Conservation (phyloP, 2,888 invertebrate genomes). For the Dynastes maya region DNA sequence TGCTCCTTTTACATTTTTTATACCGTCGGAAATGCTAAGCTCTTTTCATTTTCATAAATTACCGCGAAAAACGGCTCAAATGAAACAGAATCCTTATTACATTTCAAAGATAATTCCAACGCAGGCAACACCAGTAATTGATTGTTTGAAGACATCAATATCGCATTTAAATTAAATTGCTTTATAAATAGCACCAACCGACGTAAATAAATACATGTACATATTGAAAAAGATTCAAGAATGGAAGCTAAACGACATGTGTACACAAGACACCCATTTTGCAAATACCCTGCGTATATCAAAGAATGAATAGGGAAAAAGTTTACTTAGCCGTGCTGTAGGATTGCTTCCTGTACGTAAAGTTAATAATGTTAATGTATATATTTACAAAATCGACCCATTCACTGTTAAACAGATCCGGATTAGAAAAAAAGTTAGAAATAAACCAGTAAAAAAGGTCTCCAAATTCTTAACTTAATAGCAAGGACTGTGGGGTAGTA, state of each 20-base stretch:
- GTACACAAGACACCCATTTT: neutral
- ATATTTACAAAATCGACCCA: slow-evolving; percentile 15
- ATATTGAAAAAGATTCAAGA: neutral
- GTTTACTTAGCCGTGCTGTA: neutral
- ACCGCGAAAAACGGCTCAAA: neutral
- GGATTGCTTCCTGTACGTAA: neutral
- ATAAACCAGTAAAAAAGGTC: too few relatives aligned
- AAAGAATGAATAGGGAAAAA: neutral
- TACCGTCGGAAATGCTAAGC: neutral
- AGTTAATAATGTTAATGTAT: slow-evolving; percentile 9
- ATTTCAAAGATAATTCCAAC: too few relatives aligned
- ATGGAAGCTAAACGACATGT: neutral
- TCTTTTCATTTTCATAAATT: too few relatives aligned
- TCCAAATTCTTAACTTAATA: too few relatives aligned
- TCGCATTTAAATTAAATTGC: slow-evolving; percentile 6
- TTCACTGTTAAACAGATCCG: neutral
- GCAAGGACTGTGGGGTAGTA: too few relatives aligned
- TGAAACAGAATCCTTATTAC: neutral
- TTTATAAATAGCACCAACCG: slow-evolving; percentile 10
- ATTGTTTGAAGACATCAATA: slow-evolving; percentile 8
- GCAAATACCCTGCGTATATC: slow-evolving; percentile 2
- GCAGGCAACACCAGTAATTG: neutral
- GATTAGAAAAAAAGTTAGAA: neutral
- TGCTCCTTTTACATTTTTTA: neutral
- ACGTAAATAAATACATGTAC: neutral